These are phyloP conservation scores for Leptopilina myrica DNA, from an alignment of 2,888 invertebrate species.

Conservation along the genomic window DNA sequence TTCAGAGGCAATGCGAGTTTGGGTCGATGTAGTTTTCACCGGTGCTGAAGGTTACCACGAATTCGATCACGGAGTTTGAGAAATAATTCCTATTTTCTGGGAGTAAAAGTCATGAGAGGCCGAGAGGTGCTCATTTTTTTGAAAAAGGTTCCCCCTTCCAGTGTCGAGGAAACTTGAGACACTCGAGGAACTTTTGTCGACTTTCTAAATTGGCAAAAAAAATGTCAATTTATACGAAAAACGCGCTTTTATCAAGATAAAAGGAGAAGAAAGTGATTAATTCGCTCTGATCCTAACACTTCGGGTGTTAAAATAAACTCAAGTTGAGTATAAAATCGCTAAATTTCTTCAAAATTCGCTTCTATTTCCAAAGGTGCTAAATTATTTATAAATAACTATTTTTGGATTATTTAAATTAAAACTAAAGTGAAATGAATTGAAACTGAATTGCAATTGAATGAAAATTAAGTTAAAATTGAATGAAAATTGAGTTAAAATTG, in stretches of 20 bases:
- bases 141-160: neutral
- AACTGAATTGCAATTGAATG: too few species aligned
- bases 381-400: neutral
- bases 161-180: neutral
- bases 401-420: neutral
- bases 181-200: neutral
- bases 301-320: neutral
- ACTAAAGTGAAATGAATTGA: too few species aligned
- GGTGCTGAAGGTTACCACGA: slow-evolving; percentile 93
- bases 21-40: slow-evolving; percentile 97
- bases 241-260: too few species aligned
- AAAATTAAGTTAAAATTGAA: too few species aligned
- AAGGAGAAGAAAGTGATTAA: neutral
- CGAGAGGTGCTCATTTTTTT: neutral
- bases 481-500: too few species aligned
- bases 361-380: slow-evolving; percentile 30
- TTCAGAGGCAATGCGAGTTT: slow-evolving; percentile 95
- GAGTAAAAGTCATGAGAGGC: neutral
- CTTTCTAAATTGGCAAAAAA: neutral
- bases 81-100: slow-evolving; percentile 7
- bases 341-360: slow-evolving; percentile 5
- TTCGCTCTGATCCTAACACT: neutral
- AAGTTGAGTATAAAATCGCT: slow-evolving; percentile 34
- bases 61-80: slow-evolving; percentile 78
- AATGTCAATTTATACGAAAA: neutral